Base-by-base conservation (phyloP, 1,140 invertebrate species). In the Penaeus japonicus region DNA sequence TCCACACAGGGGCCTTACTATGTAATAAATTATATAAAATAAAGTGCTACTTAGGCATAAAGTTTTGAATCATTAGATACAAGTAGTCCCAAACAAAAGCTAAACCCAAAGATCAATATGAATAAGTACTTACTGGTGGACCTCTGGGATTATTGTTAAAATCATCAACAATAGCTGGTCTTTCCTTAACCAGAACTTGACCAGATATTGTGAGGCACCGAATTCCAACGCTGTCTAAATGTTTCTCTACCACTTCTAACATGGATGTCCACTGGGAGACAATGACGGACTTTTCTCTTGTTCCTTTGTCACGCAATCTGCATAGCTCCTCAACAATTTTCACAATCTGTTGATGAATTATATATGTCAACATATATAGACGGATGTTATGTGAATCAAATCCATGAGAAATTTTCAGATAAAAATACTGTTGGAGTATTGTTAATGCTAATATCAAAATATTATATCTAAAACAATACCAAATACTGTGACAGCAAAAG, bases 191-290 rank as follows among this genome's bases (percentile, higher is more conserved):
- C 17, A 62, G 15, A 35, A 83, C 81, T 62, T 83, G 27, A 39
- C 81, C 81, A 65, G 81, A 83, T 83, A 83, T 83, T 39, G 57
- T 65, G 30, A n/a, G 59, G n/a, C 81, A 83, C 59, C 59, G 32
- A 17, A 83, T 83, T 20, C 81, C 81, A n/a, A 65, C 81, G 15
- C n/a, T 12, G 5, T 24, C 20, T 22, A 83, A 59, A 62, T 83
- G 81, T 10, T 39, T 39, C n/a, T 17, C 24, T 4, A 83, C 57
- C 32, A 83, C 59, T 22, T 83, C 59, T 32, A 83, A 83, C 81
- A 83, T 65, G 7, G 57, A 62, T n/a, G 81, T 83, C 81, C 81
- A 83, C 81, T 83, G 81, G 30, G 81, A 83, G 32, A 83, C 81
- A 20, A 83, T n/a, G 3, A 83, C 81, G 0, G 81, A 65, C 24